phyloP scores from a whole-genome alignment of 2,888 invertebrate species.

The Eupeodes luniger region DNA sequence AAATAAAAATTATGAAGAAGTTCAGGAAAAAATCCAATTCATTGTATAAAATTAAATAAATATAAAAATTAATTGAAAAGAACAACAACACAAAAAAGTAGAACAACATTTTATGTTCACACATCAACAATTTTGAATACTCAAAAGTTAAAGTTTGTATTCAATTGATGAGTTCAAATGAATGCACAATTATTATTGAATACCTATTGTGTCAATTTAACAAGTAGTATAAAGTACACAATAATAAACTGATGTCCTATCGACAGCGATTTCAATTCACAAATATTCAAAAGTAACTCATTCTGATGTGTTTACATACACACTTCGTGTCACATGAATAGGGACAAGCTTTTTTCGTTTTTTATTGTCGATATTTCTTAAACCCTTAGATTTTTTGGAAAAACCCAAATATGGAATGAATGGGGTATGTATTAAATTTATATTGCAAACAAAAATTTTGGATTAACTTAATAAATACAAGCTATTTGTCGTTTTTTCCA shows the following conservation, averaged over 20 bases:
- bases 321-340: too few species aligned
- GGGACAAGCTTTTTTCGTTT: too few species aligned
- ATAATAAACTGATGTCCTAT: constrained; percentile 20
- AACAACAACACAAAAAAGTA: neutral
- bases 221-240: neutral
- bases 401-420: too few species aligned
- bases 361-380: too few species aligned
- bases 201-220: constrained; percentile 1
- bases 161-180: constrained; percentile 50
- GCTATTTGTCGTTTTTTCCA: too few species aligned
- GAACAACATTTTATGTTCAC: constrained; percentile 33
- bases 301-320: too few species aligned
- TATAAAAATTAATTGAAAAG: constrained; percentile 27
- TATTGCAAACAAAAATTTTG: too few species aligned
- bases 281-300: too few species aligned
- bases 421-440: too few species aligned
- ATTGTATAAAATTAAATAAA: neutral
- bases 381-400: too few species aligned
- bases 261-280: constrained; percentile 12
- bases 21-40: neutral
- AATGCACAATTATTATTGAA: constrained; percentile 17
- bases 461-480: too few species aligned
- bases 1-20: too few species aligned
- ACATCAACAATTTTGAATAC: constrained; percentile 49
- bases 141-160: constrained; percentile 35